phyloP scores from a whole-genome alignment of 2,797 vertebrate species.

The Pangasius sanitwongsei region DNA sequence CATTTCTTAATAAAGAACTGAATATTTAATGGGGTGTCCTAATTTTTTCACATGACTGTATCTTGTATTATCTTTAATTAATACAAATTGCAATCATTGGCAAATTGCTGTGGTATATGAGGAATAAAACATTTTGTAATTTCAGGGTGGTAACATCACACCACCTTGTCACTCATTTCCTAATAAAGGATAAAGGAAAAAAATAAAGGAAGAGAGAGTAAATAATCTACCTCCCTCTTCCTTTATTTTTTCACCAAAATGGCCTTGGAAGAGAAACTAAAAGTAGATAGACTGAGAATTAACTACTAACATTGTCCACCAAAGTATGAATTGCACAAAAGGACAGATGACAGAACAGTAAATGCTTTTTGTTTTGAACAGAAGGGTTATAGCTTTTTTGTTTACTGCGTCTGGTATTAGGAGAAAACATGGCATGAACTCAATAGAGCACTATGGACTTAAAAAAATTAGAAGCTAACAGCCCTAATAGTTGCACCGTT shows the following conservation, averaged over 20 bases:
- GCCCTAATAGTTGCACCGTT: background rate
- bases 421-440: background rate
- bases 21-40: no score
- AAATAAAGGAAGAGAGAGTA: no score
- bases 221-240: background rate
- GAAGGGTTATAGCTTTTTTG: background rate
- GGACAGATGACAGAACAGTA: background rate
- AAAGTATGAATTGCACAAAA: background rate
- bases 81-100: background rate
- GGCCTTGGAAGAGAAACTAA: background rate
- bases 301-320: background rate
- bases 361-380: background rate
- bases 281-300: background rate
- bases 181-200: no score
- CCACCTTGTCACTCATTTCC: background rate
- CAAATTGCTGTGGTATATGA: background rate
- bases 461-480: background rate
- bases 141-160: background rate
- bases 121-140: background rate
- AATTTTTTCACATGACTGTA: no score
- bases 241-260: background rate
- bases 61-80: background rate
- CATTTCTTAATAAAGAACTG: no score
- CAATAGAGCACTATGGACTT: background rate
- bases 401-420: background rate